Conservation (phyloP, 2,888 invertebrate genomes). For the Megamerina dolium region DNA sequence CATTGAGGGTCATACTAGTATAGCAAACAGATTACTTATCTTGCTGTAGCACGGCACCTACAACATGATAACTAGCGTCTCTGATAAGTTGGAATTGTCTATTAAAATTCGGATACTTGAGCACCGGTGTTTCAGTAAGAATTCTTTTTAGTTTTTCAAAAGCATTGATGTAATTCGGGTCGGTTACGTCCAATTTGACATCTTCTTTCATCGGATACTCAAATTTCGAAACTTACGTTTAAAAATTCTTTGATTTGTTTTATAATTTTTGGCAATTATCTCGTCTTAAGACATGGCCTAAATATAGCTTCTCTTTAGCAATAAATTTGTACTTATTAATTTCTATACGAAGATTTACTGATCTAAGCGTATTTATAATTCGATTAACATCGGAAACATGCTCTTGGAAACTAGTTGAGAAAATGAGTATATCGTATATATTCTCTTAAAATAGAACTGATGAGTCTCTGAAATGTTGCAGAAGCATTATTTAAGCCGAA, state of each 20-base stretch:
- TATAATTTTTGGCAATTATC: too few species aligned
- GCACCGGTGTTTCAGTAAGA: slow-evolving; percentile 14
- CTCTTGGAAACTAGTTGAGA: too few species aligned
- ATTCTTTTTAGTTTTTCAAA: slow-evolving; percentile 16
- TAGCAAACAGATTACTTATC: slow-evolving; percentile 18
- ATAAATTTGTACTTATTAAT: slow-evolving; percentile 6
- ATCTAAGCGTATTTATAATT: too few species aligned
- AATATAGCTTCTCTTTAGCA: slow-evolving; percentile 1
- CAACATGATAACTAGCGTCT: slow-evolving; percentile 19
- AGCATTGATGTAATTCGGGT: slow-evolving; percentile 14
- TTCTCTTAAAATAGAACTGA: background rate
- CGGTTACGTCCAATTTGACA: slow-evolving; percentile 12
- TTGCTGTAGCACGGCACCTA: slow-evolving; percentile 23
- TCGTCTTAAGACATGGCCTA: too few species aligned
- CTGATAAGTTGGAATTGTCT: slow-evolving; percentile 8
- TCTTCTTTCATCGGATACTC: slow-evolving; percentile 4
- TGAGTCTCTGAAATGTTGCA: slow-evolving; percentile 14
- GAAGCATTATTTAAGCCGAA: too few species aligned
- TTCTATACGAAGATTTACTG: background rate
- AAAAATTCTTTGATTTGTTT: slow-evolving; percentile 17
- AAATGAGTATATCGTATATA: too few species aligned
- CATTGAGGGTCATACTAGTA: slow-evolving; percentile 18
- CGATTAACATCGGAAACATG: too few species aligned
- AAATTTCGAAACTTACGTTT: slow-evolving; percentile 12
- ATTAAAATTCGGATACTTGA: too few species aligned